These are phyloP conservation scores for Sminthurinus aureus DNA, from an alignment of 2,888 invertebrate genomes.

Conservation along the genomic window DNA sequence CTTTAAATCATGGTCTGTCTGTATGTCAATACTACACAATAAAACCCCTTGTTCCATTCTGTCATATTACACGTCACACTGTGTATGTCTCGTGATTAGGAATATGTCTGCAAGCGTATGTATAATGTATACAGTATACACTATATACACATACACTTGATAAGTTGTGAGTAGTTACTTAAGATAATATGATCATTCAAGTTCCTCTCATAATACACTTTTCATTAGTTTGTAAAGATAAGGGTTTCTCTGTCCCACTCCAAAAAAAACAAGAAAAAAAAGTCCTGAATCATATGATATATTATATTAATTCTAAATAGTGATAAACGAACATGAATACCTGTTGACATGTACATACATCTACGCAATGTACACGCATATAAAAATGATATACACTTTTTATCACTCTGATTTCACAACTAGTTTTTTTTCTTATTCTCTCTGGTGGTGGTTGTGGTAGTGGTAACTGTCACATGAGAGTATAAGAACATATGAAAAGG, in stretches of 20 bases:
- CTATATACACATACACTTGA: too few relatives aligned
- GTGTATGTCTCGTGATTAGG: too few relatives aligned
- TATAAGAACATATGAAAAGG: background rate
- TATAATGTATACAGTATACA: too few relatives aligned
- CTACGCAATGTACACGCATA: background rate
- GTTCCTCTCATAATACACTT: too few relatives aligned
- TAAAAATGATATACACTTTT: background rate
- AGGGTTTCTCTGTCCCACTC: background rate
- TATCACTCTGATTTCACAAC: conserved; percentile 1
- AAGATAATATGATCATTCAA: too few relatives aligned
- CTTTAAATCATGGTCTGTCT: too few relatives aligned
- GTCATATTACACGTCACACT: too few relatives aligned
- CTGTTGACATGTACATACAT: background rate
- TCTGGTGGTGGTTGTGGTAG: background rate
- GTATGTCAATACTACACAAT: too few relatives aligned
- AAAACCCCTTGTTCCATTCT: too few relatives aligned
- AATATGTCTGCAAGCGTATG: too few relatives aligned
- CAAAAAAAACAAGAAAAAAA: background rate
- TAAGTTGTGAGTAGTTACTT: too few relatives aligned
- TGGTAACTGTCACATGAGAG: background rate
- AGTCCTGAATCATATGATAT: background rate
- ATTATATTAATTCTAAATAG: background rate
- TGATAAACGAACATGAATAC: background rate
- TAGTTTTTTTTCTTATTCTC: background rate
- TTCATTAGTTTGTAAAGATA: too few relatives aligned